Base-by-base conservation (phyloP, 2,113 vertebrate species). In the Neopipo cinnamomea region DNA sequence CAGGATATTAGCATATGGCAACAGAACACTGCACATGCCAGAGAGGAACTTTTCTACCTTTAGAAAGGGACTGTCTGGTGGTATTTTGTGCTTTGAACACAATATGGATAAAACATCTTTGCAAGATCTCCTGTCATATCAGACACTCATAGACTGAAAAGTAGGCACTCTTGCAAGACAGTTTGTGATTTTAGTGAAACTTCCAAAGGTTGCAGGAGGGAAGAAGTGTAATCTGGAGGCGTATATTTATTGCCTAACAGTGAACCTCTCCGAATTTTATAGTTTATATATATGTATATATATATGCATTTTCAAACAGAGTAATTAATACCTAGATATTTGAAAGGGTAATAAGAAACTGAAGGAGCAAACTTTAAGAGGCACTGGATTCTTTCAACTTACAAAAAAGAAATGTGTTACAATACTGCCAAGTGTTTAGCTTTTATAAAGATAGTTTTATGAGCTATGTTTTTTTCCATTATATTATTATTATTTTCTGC, bases 1-100 rank as follows among this genome's bases (percentile, higher is more conserved):
- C 88, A 96, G 61, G 52, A 65, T 75, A 92, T 94, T 92, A 96
- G 83, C 95, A 96, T 94, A 89, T 25, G 61, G 73, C 90, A 95
- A 89, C 79, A 97, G 85, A 94, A 92, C 68, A 53, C 79, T 89
- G 76, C 79, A 89, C 79, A 89, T 86, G 79, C 55, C 88, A 94
- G 61, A 81, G 16, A 91, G 24, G 27, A 94, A 78, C 85, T 75
- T 94, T 52, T 44, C 72, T 86, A 86, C 44, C 35, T 88, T 86
- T 71, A 81, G 61, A 93, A 95, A 85, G 67, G 15, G 59, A 62
- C 68, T 84, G 39, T 71, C 67, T 88, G 47, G 27, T 88, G 47
- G 6, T 72, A 35, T 72, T 88, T 62, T 70, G 37, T 74, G 81
- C 53, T 80, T 89, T 44, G 53, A 88, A 70, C 25, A 73, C 67